Evolutionary conservation across 2,797 vertebrate species (phyloP), one percentile per base, ranked within the genome.

Genomic region (Phalanger gymnotis): DNA sequence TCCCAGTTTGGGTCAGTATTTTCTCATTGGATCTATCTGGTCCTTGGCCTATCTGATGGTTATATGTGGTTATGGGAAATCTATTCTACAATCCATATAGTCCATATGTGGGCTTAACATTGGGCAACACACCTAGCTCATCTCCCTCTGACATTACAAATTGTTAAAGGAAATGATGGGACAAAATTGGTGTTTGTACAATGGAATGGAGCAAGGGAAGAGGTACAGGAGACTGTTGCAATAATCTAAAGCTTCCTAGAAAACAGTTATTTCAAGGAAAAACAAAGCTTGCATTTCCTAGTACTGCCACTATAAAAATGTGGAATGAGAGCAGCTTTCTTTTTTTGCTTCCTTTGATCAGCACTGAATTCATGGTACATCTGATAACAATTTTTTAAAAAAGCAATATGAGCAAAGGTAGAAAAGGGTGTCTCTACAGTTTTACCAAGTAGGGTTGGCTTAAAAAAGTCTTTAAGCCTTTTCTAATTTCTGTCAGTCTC

Each of bases 291-390:
- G 22, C 40, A 47, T 87, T 87, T 87, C 40, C 40, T 87, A 87
- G 40, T 28, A 51, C 22, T 51, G 11, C 10, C 25, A 87, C 73
- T 47, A 87, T 40, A 16, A 54, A 93, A 54, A 55, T 11, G 1
- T 87, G 53, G 2, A 87, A 51, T 11, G 40, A 87, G 22, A 13
- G 40, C 51, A 95, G 95, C 47, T 54, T 47, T 11, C 31, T 96
- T 94, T 81, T 16, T 96, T 93, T 81, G 16, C 30, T 40, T 40
- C 5, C 34, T 16, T 94, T 87, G 14, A 57, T 54, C 19, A 73
- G 13, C 56, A 30, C 61, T 53, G 95, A 91, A 95, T 34, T 93
- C n/a, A 92, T 90, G n/a, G 7, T 81, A 52, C 53, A 93, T 51
- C 47, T 92, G 91, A 89, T 12, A 93, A 73, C 47, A 81, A 54